Conservation (phyloP, 1,140 invertebrate species). For the Battus philenor region DNA sequence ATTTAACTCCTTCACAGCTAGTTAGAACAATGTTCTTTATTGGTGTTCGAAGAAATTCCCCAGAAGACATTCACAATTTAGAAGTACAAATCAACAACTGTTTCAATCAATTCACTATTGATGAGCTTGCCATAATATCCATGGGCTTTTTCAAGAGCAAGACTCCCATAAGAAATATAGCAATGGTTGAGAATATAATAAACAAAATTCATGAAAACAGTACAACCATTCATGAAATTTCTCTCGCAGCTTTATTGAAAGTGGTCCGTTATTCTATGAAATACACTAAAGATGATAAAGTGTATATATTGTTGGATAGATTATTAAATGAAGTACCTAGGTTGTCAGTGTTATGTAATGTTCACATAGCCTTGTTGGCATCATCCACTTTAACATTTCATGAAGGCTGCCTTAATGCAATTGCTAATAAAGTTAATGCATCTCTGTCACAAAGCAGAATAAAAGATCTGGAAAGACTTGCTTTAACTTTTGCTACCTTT, state of each 20-base stretch:
- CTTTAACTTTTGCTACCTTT: slow-evolving; percentile 74
- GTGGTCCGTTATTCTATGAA: slow-evolving; percentile 66
- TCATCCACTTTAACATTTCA: slow-evolving; percentile 65
- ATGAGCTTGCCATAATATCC: slow-evolving; percentile 77
- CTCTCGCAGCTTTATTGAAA: slow-evolving; percentile 77
- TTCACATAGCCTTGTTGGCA: slow-evolving; percentile 76
- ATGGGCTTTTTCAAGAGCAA: slow-evolving; percentile 80
- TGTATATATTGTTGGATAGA: slow-evolving; percentile 52
- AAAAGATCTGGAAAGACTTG: slow-evolving; percentile 81
- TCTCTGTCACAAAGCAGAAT: slow-evolving; percentile 62
- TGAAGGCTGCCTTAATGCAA: slow-evolving; percentile 44
- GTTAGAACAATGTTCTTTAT: slow-evolving; percentile 76
- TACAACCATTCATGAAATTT: slow-evolving; percentile 69
- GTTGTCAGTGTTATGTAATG: slow-evolving; percentile 67
- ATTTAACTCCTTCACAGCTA: slow-evolving; percentile 69
- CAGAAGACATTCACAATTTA: slow-evolving; percentile 76
- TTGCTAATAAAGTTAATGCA: slow-evolving; percentile 45
- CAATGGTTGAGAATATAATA: slow-evolving; percentile 70
- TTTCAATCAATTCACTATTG: slow-evolving; percentile 64
- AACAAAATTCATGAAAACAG: slow-evolving; percentile 51
- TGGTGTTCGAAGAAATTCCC: slow-evolving; percentile 60
- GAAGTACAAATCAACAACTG: slow-evolving; percentile 70
- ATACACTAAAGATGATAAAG: slow-evolving; percentile 31
- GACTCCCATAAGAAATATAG: slow-evolving; percentile 67
- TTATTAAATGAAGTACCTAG: slow-evolving; percentile 64